Evolutionary conservation across 64 coral and sea anemone species (phyloP).

Genomic region (Anthopleura sola): DNA sequence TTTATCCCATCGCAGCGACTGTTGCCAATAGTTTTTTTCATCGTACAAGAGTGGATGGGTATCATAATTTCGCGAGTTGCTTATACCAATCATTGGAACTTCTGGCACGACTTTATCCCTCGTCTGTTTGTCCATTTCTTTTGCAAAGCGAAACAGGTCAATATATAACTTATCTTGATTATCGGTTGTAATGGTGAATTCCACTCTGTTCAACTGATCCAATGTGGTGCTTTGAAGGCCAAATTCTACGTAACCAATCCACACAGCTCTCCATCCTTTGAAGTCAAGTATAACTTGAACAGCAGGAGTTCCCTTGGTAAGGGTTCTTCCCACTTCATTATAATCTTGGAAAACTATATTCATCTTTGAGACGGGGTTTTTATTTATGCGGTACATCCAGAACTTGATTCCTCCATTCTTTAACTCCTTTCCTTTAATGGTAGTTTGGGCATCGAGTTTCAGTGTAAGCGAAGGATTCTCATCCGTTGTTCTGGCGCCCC

Average conservation of each 20-base stretch:
- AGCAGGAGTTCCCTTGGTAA: neutral
- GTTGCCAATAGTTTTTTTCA: slow-evolving; percentile 27
- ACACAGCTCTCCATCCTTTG: slow-evolving; percentile 70
- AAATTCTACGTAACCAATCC: slow-evolving; percentile 49
- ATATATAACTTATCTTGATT: slow-evolving; percentile 33
- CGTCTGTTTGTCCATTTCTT: neutral
- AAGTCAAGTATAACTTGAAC: slow-evolving; percentile 23
- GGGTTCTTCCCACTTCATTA: no score
- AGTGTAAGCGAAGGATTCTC: no score
- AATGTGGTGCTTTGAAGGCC: neutral
- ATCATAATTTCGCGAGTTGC: neutral
- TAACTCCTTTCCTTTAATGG: neutral
- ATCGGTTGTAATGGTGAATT: neutral
- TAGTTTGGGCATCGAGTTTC: no score
- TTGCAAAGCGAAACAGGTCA: slow-evolving; percentile 48
- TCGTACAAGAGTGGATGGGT: neutral
- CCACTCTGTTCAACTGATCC: neutral
- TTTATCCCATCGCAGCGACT: slow-evolving; percentile 38
- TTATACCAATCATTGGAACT: no score
- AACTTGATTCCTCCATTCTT: slow-evolving; percentile 28
- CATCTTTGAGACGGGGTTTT: neutral
- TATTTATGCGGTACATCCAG: slow-evolving; percentile 13
- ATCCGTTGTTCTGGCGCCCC: no score
- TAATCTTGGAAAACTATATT: no score
- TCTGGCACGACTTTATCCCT: slow-evolving; percentile 58